These are phyloP conservation scores for Erebia aethiops DNA, from an alignment of 2,888 invertebrate genomes.

Conservation along the genomic window DNA sequence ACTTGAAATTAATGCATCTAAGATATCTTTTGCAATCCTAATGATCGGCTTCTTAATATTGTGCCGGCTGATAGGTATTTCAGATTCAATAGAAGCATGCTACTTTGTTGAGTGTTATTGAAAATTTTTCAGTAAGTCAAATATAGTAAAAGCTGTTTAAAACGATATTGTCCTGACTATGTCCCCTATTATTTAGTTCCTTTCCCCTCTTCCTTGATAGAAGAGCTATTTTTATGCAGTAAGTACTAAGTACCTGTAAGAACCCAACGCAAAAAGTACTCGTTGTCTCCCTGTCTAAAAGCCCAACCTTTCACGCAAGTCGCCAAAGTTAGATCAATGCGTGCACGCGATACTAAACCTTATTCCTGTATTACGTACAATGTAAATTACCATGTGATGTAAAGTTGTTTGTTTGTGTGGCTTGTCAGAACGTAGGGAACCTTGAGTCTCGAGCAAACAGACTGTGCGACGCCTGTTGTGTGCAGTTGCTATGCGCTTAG, in stretches of 20 bases:
- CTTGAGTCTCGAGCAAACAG: conserved; percentile 42
- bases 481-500: conserved; percentile 35
- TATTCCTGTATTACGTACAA: not conserved
- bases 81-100: no score
- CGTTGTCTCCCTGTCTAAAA: not conserved
- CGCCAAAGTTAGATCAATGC: not conserved
- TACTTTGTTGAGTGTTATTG: no score
- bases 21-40: no score
- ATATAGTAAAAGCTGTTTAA: no score
- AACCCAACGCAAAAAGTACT: not conserved
- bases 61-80: no score
- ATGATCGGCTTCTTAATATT: no score
- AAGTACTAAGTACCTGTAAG: not conserved
- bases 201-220: not conserved
- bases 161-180: no score
- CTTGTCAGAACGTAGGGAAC: conserved; percentile 24
- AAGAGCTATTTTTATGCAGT: not conserved
- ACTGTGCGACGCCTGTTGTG: conserved; percentile 40
- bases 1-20: no score
- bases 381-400: not conserved
- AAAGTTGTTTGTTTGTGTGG: not conserved
- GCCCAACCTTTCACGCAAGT: not conserved
- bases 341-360: not conserved
- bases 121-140: no score
- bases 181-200: no score